Percentiles rank a stretch among this genome's conserved stretches.
Conservation (phyloP, 2,797 vertebrate species). For the Anas bahamensis region DNA sequence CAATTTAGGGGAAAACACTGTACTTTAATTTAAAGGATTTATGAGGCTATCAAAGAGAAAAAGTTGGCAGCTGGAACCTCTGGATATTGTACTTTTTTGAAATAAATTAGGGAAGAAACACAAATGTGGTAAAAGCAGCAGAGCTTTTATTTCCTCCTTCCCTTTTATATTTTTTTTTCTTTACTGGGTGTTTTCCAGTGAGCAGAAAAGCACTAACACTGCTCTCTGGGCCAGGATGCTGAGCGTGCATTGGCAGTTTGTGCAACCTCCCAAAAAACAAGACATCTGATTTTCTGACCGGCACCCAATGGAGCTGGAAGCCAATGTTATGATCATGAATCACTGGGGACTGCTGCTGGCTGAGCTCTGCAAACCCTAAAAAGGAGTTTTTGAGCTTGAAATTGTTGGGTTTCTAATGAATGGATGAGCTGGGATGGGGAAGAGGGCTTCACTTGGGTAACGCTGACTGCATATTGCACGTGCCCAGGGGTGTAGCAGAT, state of each 20-base stretch:
- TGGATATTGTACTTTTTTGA: neutral
- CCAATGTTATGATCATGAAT: neutral
- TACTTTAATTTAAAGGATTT: conserved; percentile 18
- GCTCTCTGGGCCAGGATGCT: neutral
- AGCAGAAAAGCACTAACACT: neutral
- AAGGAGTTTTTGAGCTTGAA: neutral
- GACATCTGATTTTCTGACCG: neutral
- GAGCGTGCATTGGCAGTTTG: rapidly evolving
- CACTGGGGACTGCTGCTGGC: neutral
- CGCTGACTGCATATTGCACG: rapidly evolving
- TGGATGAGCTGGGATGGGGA: neutral
- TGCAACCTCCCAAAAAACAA: neutral
- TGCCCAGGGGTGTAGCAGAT: neutral
- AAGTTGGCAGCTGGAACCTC: neutral
- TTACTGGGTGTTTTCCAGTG: neutral
- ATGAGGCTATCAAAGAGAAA: neutral
- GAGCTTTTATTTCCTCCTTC: neutral
- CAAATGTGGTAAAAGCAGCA: neutral
- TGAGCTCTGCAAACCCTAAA: neutral
- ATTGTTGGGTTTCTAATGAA: neutral
- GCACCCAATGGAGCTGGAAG: neutral
- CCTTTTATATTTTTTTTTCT: neutral
- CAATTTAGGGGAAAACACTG: neutral
- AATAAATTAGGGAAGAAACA: neutral
- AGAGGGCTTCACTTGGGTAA: neutral